Percentiles rank a stretch among this genome's conserved stretches.
Evolutionary conservation across 2,113 vertebrate species (phyloP).

Genomic region (Nymphicus hollandicus): DNA sequence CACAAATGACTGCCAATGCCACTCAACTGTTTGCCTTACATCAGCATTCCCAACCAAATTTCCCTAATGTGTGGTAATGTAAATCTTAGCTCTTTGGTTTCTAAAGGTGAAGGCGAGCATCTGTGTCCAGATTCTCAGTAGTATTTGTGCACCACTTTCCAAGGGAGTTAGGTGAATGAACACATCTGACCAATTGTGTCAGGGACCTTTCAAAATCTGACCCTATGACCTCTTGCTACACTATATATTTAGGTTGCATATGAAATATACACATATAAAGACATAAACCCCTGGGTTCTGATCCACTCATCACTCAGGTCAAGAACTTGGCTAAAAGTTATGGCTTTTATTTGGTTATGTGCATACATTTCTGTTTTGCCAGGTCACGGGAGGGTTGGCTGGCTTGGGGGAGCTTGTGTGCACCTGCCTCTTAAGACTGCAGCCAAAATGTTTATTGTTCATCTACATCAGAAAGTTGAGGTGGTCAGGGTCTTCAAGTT

Average conservation of each 20-base stretch:
- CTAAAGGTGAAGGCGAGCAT: not conserved
- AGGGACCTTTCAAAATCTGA: not conserved
- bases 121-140: not conserved
- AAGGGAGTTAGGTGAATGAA: not conserved
- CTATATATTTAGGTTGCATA: not conserved
- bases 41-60: not conserved
- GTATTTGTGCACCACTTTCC: not conserved
- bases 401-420: not conserved
- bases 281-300: not conserved
- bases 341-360: not conserved
- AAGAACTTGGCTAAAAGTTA: not conserved
- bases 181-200: not conserved
- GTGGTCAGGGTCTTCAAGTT: not conserved
- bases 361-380: not conserved
- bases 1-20: not conserved
- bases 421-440: not conserved
- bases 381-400: not conserved
- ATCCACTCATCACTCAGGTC: not conserved
- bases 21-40: not conserved
- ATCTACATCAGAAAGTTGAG: not conserved
- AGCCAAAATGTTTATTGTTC: not conserved
- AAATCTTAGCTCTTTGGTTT: not conserved
- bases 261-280: not conserved
- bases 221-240: not conserved
- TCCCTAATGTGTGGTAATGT: not conserved